Evolutionary conservation across 2,113 vertebrate species (phyloP), one percentile per base, ranked within the genome.

Genomic region (Gallinago jamesoni): DNA sequence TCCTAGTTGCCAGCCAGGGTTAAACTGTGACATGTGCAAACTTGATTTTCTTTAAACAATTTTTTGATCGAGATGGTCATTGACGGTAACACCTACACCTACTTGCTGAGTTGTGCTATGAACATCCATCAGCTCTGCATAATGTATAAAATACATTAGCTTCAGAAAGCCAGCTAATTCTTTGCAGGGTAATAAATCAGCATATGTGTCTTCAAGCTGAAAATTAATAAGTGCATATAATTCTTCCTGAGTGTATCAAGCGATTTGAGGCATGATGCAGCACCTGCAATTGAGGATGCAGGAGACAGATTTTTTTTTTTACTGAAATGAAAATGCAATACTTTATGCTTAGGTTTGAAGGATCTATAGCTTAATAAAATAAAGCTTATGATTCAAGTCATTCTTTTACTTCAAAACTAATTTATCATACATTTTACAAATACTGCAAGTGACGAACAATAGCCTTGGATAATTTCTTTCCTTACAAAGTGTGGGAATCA

Each of bases 371-470:
- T 95, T 93, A 86, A 88, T 83, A 85, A 96, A 90, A 96, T 63
- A 50, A 89, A 93, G 30, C 64, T 90, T 93, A 67, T 55, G 43
- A 95, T 94, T 94, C 79, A 39, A 95, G 85, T 81, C 93, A 90
- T 52, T 90, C 59, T 89, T 92, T 73, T 83, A 76, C 70, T 87
- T 94, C 91, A 83, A 53, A 94, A 88, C 37, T 66, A 83, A 94
- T 96, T 93, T 90, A 69, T 83, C 2, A 12, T 62, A 52, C 59
- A 24, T 92, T 90, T 91, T 86, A 84, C 37, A 70, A 47, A 70
- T 41, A 47, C 59, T 67, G 78, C n/a, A 84, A 77, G 33, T 55
- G 67, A 92, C 52, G 63, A 96, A 77, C 85, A 91, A 77, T 24
- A n/a, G 72, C 50, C 55, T 81, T 22, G 37, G 56, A 56, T 86